Percentiles rank a stretch among this genome's conserved stretches.
Evolutionary conservation across 2,113 vertebrate species (phyloP).

Genomic region (sheep (Ovis aries)): DNA sequence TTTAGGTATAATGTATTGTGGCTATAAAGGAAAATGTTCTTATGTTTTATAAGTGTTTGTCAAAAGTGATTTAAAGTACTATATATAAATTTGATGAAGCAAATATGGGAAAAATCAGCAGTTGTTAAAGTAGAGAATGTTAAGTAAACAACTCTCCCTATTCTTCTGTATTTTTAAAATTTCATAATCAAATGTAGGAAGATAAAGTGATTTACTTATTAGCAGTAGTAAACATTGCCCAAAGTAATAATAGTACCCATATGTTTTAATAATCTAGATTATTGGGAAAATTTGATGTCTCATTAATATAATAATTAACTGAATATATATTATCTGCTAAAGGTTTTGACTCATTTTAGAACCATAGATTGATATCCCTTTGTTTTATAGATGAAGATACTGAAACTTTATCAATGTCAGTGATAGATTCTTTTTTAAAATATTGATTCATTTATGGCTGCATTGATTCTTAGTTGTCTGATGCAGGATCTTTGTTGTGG

Average conservation of each 20-base stretch:
- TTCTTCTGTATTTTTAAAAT: background rate
- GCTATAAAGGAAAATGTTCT: background rate
- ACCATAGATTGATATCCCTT: background rate
- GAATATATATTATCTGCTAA: background rate
- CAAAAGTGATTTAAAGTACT: background rate
- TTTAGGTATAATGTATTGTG: background rate
- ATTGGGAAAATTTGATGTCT: background rate
- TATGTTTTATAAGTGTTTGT: background rate
- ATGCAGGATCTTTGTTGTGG: background rate
- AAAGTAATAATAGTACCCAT: background rate
- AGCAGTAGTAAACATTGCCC: background rate
- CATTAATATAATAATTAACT: background rate
- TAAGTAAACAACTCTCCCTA: background rate
- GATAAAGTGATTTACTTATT: background rate
- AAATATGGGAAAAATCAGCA: background rate
- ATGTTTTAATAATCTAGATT: background rate
- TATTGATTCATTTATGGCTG: background rate
- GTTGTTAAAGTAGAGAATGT: background rate
- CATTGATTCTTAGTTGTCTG: background rate
- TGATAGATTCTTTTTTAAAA: background rate
- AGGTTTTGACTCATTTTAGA: background rate
- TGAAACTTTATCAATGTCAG: background rate
- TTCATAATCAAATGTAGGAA: background rate
- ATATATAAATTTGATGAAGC: slow-evolving; percentile 24
- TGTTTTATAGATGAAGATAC: background rate